Percentiles rank a stretch among this genome's conserved stretches.
Evolutionary conservation across 2,113 vertebrate species (phyloP).

Genomic region (Cyprinus carpio): DNA sequence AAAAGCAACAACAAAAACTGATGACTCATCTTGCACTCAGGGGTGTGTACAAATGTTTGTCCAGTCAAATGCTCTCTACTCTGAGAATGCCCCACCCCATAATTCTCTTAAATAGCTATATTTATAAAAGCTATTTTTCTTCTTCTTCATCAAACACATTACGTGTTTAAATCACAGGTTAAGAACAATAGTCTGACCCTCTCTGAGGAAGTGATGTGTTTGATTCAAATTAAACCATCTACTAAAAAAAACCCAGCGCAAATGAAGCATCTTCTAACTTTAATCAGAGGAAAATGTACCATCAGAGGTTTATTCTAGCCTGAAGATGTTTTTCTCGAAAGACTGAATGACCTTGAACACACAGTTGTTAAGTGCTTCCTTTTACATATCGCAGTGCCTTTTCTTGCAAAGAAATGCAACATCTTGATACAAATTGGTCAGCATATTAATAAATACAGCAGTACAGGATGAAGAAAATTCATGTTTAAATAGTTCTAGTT

Average conservation of each 20-base stretch:
- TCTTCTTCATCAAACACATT: background rate
- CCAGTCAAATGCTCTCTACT: background rate
- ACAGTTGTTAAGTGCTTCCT: background rate
- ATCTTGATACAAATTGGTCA: slow-evolving; percentile 12
- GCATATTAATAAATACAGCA: background rate
- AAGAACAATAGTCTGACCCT: background rate
- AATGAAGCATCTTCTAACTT: background rate
- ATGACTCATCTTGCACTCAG: background rate
- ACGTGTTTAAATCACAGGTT: background rate
- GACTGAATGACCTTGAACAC: background rate
- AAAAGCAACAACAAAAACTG: background rate
- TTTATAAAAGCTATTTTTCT: too few relatives aligned
- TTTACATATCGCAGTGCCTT: background rate
- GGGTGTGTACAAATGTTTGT: background rate
- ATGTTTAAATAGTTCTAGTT: background rate
- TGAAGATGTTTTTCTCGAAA: background rate
- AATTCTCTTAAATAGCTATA: background rate
- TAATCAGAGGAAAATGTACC: background rate
- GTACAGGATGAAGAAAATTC: background rate
- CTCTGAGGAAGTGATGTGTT: background rate
- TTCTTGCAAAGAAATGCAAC: background rate
- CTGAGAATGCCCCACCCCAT: background rate
- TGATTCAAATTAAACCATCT: background rate
- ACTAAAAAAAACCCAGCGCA: background rate
- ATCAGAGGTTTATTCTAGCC: background rate